Evolutionary conservation across 2,888 invertebrate genomes (phyloP).

Genomic region (Lasioglossum morio): DNA sequence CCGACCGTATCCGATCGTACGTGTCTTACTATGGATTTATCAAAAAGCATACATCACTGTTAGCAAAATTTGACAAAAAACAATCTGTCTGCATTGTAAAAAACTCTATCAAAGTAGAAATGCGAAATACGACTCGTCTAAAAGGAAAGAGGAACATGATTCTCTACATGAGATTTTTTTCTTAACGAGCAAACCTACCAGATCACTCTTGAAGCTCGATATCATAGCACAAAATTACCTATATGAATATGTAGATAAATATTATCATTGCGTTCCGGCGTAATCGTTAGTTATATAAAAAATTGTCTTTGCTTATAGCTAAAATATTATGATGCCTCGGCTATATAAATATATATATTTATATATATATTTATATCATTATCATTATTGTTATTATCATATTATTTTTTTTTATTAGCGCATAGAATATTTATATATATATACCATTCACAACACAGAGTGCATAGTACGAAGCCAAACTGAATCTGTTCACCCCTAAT

Average conservation of each 20-base stretch:
- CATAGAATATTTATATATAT: slow-evolving; percentile 51
- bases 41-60: slow-evolving; percentile 13
- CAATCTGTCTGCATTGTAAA: slow-evolving; percentile 15
- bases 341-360: slow-evolving; percentile 84
- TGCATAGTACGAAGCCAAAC: slow-evolving; percentile 84
- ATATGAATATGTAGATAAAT: slow-evolving; percentile 79
- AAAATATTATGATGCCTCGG: slow-evolving; percentile 84
- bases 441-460: slow-evolving; percentile 84
- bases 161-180: slow-evolving; percentile 61
- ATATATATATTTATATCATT: slow-evolving; percentile 77
- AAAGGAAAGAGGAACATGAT: slow-evolving; percentile 65
- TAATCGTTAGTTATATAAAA: slow-evolving; percentile 79
- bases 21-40: slow-evolving; percentile 14
- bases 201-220: slow-evolving; percentile 66
- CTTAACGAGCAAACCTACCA: slow-evolving; percentile 61
- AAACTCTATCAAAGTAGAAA: slow-evolving; percentile 14
- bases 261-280: slow-evolving; percentile 78
- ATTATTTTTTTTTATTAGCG: slow-evolving; percentile 69
- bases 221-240: slow-evolving; percentile 76
- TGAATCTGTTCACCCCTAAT: slow-evolving; percentile 74
- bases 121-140: slow-evolving; percentile 55
- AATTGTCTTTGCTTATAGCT: slow-evolving; percentile 84
- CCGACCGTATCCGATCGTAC: not conserved
- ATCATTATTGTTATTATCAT: slow-evolving; percentile 73
- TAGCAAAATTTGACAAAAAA: slow-evolving; percentile 24